Evolutionary conservation across 2,888 invertebrate species (phyloP).

Genomic region (Aphrophora alni): DNA sequence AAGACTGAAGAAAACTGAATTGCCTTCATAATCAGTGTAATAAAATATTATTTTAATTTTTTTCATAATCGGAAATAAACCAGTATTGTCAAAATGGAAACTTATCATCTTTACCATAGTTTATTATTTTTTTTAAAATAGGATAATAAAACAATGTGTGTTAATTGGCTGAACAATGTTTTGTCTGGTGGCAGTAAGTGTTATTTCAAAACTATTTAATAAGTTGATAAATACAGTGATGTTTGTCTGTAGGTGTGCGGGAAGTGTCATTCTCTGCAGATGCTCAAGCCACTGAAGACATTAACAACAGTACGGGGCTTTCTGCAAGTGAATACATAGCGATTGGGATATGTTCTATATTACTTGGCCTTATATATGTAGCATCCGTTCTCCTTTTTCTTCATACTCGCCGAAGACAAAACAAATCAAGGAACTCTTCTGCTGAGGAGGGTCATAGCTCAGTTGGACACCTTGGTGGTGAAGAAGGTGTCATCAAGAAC

Average conservation of each 20-base stretch:
- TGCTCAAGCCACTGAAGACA: constrained; percentile 39
- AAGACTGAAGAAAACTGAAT: too few species aligned
- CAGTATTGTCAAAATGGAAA: too few species aligned
- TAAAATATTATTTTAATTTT: too few species aligned
- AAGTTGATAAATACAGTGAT: too few species aligned
- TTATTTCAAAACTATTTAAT: too few species aligned
- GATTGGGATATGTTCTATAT: constrained; percentile 80
- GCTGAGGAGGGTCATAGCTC: background rate
- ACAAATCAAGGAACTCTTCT: background rate
- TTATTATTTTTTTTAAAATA: too few species aligned
- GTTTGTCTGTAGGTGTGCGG: constrained; percentile 64
- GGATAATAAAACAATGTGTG: too few species aligned
- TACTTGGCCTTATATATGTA: constrained; percentile 87
- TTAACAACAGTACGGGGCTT: constrained; percentile 59
- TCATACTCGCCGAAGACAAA: constrained; percentile 58
- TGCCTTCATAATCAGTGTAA: too few species aligned
- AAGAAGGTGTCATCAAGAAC: constrained; percentile 75
- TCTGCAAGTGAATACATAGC: constrained; percentile 80
- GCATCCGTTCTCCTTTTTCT: constrained; percentile 84
- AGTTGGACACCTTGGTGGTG: constrained; percentile 49
- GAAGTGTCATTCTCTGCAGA: constrained; percentile 76
- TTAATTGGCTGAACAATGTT: too few species aligned
- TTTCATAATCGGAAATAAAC: too few species aligned
- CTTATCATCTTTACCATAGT: too few species aligned
- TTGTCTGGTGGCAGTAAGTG: too few species aligned